Evolutionary conservation across 1,140 invertebrate genomes (phyloP).

Genomic region (Hylyphantes graminicola): DNA sequence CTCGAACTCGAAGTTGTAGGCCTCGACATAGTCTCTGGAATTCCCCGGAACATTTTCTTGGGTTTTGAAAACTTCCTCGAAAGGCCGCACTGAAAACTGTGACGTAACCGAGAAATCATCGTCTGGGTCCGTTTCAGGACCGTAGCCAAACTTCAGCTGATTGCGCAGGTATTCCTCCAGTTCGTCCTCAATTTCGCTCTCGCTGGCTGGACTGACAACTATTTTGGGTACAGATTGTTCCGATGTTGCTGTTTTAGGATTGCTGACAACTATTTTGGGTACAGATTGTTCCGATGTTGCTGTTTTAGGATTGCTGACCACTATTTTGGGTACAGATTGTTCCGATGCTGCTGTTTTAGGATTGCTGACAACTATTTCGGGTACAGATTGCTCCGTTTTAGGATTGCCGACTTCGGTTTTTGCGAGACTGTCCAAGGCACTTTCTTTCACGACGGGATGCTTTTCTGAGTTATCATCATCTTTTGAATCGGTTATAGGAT

Average conservation of each 20-base stretch:
- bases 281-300: no score
- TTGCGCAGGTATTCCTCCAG: constrained; percentile 28
- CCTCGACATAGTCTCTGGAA: constrained; percentile 27
- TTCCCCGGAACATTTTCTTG: not conserved
- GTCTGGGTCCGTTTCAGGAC: no score
- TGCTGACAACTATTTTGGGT: no score
- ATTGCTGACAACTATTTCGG: no score
- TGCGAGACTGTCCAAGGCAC: constrained; percentile 6
- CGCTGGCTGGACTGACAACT: constrained; percentile 40
- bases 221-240: constrained; percentile 26
- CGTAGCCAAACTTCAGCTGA: constrained; percentile 13
- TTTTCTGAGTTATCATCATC: not conserved
- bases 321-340: no score
- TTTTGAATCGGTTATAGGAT: no score
- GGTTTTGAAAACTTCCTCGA: constrained; percentile 30
- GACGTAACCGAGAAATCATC: constrained; percentile 36
- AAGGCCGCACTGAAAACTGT: constrained; percentile 21
- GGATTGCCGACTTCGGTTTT: not conserved
- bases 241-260: no score
- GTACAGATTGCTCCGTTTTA: no score
- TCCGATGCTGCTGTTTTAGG: no score
- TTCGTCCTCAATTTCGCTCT: constrained; percentile 41
- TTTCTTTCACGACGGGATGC: not conserved
- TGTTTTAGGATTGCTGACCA: no score
- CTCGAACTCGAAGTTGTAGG: constrained; percentile 55